These are phyloP conservation scores for Heterodera schachtii DNA, from an alignment of 1,140 invertebrate genomes.

Conservation along the genomic window DNA sequence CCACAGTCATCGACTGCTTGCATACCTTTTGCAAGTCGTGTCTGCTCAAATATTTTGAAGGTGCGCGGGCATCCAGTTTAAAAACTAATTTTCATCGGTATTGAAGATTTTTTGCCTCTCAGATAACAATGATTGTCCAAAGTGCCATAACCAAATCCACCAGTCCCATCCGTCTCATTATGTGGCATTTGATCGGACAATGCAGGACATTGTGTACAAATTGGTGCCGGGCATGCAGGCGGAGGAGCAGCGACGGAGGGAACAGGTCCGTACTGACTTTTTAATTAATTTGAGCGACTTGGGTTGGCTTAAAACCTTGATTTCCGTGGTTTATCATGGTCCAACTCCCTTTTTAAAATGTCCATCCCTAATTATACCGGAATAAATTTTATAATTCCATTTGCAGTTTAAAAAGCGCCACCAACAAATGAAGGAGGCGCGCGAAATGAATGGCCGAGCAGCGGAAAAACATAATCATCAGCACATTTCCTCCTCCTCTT, in stretches of 20 bases:
- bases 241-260: conserved; percentile 50
- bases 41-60: conserved; percentile 68
- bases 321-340: too few species aligned
- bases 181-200: conserved; percentile 65
- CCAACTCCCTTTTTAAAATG: too few species aligned
- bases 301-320: too few species aligned
- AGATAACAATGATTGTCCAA: conserved; percentile 66
- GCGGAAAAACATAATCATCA: neutral
- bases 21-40: conserved; percentile 70
- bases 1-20: conserved; percentile 69
- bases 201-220: conserved; percentile 68
- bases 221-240: conserved; percentile 65
- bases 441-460: neutral
- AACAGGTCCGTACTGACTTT: neutral
- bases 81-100: neutral
- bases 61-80: neutral
- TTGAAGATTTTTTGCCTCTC: conserved; percentile 9
- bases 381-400: too few species aligned
- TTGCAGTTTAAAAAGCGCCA: neutral
- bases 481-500: neutral
- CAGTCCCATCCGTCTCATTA: conserved; percentile 68
- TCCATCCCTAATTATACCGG: too few species aligned
- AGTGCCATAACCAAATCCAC: conserved; percentile 67
- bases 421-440: neutral
- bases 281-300: too few species aligned